Base-by-base conservation (phyloP, 2,888 invertebrate species). In the Drosophila mayaguana region DNA sequence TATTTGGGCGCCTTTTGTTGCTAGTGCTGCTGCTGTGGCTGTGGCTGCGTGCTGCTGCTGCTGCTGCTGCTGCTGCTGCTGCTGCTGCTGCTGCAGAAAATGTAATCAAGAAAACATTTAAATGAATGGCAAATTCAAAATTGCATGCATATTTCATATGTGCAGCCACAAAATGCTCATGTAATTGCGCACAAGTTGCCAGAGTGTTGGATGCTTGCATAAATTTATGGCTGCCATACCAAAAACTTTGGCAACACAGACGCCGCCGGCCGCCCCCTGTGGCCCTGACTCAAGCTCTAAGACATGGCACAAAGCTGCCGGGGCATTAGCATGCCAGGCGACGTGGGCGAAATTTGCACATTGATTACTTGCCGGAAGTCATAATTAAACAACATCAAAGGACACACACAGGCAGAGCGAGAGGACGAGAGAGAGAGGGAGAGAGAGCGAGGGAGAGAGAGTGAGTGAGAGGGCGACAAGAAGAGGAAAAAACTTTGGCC, bases 81-180 rank as follows among this genome's bases (percentile, higher is more conserved):
- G 60, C 20, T 20, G 48, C 43, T 57, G 43, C 40, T 61, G 75
- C 40, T 54, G 73, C 62, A 54, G 71, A 77, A 77, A 86, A 86
- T 84, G 84, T 84, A 85, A 85, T 85, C 84, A 85, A 85, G 86
- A 86, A 85, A 85, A 76, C 86, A 84, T 84, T 86, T 84, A 84
- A 84, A 86, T 84, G 84, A 86, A 84, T 86, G 86, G 83, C 72
- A 86, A 84, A 84, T 84, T 83, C 86, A 83, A 86, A 84, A 84
- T 84, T 84, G 86, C 84, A 86, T 86, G 86, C 86, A 86, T 84
- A 82, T 84, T 84, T 86, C 86, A 86, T 86, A 82, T 86, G 82
- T 85, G 86, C 79, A 82, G 73, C 84, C 84, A 86, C 84, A 86
- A 84, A 84, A 84, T 84, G 82, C 72, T 83, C 82, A 81, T 82